Evolutionary conservation across 2,888 invertebrate species (phyloP), one percentile per base, ranked within the genome.

Genomic region (Sinelater perroti): DNA sequence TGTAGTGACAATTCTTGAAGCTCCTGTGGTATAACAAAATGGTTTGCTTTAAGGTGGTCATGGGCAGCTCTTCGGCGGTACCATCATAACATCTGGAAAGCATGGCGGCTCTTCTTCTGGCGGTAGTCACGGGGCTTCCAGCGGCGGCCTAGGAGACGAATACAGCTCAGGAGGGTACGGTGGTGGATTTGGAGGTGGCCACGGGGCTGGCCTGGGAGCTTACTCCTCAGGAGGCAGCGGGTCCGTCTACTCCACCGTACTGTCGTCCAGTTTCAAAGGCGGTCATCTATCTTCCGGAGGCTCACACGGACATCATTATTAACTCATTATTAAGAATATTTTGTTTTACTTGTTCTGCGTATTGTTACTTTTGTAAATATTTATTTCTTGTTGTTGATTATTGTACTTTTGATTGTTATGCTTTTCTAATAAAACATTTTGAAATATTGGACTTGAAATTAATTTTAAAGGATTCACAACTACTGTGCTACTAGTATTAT

Each of bases 11-110:
- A 26, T 26, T 2, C 2, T n/a, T 3, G 10, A 26, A 26, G n/a
- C n/a, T n/a, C n/a, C n/a, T n/a, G n/a, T n/a, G n/a, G n/a, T 5
- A 24, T 24, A 6, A 24, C 4, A 24, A 24, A 24, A 24, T 24
- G 24, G 4, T 24, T 24, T 7, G 7, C 11, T 30, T 30, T 30
- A 30, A 30, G 3, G n/a, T 51, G 64, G 61, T 46, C 44, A 47
- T 40, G 60, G 61, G 16, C 54, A 60, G 28, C 46, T 67, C n/a
- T 69, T 63, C 40, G 69, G 69, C n/a, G 69, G 69, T 18, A 69
- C 67, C 24, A 67, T 69, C 50, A 61, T 69, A 28, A 61, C 66
- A 13, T 60, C 63, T 11, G 66, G 65, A n/a, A 60, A 52, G 14
- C 64, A 67, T 26, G 63, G 64, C 18, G 61, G 65, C 38, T 46